phyloP scores from a whole-genome alignment of 1,140 invertebrate genomes.

The Meloidogyne floridensis region DNA sequence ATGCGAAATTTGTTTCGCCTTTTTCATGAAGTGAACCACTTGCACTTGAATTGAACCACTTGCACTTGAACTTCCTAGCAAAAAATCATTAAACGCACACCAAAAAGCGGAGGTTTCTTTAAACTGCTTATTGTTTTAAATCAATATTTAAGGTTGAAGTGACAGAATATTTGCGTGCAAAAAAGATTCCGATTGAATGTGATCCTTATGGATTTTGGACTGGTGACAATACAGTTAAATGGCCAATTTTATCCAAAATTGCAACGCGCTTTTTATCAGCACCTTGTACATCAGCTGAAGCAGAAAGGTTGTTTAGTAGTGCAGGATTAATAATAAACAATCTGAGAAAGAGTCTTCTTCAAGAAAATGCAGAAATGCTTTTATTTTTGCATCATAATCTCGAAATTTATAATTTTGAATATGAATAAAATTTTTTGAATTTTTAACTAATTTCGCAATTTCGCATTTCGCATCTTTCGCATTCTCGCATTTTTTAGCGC shows the following conservation, averaged over 20 bases:
- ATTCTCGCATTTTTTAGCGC: too few species aligned
- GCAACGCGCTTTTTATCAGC: neutral
- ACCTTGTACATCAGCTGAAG: neutral
- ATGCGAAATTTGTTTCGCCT: too few species aligned
- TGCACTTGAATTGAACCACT: too few species aligned
- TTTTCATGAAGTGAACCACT: too few species aligned
- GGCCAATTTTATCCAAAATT: constrained; percentile 11
- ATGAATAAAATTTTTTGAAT: constrained; percentile 4
- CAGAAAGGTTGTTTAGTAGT: neutral
- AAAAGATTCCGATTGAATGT: constrained; percentile 10
- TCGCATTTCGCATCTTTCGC: too few species aligned
- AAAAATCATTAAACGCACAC: too few species aligned
- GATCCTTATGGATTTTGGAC: constrained; percentile 12
- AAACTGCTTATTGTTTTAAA: too few species aligned
- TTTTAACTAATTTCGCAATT: too few species aligned
- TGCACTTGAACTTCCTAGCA: too few species aligned
- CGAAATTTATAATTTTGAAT: constrained; percentile 14
- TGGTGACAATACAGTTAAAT: constrained; percentile 7
- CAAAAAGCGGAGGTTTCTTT: too few species aligned
- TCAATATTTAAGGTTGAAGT: constrained; percentile 8
- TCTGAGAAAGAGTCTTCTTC: constrained; percentile 14
- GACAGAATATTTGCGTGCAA: constrained; percentile 13
- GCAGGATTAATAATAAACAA: constrained; percentile 8
- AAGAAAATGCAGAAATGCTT: constrained; percentile 14
- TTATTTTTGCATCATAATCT: constrained; percentile 26